Conservation (phyloP, 2,888 invertebrate genomes). For the Carterocephalus palaemon region DNA sequence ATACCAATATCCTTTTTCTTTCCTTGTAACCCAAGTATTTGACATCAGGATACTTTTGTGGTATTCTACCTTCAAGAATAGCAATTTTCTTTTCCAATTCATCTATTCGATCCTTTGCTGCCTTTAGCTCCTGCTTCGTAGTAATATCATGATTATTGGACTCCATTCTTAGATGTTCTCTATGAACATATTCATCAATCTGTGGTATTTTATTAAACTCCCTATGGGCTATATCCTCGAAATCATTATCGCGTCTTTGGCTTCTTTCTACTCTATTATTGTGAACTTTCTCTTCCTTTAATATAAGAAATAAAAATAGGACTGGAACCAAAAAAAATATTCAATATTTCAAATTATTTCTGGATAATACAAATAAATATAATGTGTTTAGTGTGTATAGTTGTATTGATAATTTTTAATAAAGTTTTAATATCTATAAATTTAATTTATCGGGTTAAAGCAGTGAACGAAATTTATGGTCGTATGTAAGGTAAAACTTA, state of each 20-base stretch:
- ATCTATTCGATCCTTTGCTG: conserved; percentile 81
- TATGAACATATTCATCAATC: conserved; percentile 39
- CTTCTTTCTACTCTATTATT: conserved; percentile 38
- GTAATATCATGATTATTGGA: conserved; percentile 46
- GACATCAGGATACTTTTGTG: conserved; percentile 93
- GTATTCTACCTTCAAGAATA: conserved; percentile 84
- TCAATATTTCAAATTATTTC: neutral
- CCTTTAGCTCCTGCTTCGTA: conserved; percentile 74
- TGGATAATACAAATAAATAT: neutral
- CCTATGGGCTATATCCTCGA: conserved; percentile 46
- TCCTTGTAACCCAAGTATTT: conserved; percentile 94
- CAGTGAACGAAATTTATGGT: neutral
- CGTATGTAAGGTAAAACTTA: neutral
- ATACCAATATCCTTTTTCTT: conserved; percentile 93
- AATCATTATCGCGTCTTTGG: conserved; percentile 47
- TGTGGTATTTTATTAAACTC: conserved; percentile 50
- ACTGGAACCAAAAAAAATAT: conserved; percentile 46
- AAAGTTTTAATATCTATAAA: conserved; percentile 1
- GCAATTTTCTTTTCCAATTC: conserved; percentile 85
- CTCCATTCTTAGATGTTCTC: conserved; percentile 40
- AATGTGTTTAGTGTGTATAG: neutral
- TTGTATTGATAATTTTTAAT: conserved; percentile 19
- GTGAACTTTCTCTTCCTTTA: conserved; percentile 44
- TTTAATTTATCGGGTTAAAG: conserved; percentile 9
- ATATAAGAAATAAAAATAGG: conserved; percentile 55